phyloP scores from a whole-genome alignment of 2,797 vertebrate species.

The Podargus strigoides region DNA sequence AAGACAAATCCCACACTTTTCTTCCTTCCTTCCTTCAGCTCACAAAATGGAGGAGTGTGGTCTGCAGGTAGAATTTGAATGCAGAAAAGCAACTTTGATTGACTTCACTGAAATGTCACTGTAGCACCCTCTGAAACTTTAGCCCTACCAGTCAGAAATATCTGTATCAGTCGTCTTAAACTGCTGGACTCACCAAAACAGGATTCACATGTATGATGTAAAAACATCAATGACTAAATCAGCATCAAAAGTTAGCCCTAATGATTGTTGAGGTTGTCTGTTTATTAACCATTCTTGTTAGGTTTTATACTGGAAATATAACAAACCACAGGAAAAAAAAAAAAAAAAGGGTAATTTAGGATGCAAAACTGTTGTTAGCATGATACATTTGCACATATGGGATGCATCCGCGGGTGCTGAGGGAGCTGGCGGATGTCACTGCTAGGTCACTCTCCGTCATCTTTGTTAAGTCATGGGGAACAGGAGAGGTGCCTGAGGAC shows the following conservation, averaged over 20 bases:
- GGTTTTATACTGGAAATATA: not conserved
- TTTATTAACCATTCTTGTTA: not conserved
- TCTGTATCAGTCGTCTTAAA: not conserved
- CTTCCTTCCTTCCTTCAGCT: not conserved
- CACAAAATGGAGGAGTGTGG: not conserved
- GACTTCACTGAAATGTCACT: not conserved
- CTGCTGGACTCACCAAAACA: not conserved
- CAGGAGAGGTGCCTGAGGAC: no score
- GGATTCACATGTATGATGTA: not conserved
- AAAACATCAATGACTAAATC: not conserved
- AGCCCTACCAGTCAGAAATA: not conserved
- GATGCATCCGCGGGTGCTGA: no score
- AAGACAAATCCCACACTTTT: not conserved
- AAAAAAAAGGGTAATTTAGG: not conserved
- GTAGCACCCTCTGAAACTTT: not conserved
- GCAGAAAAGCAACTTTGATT: not conserved
- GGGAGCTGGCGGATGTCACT: no score
- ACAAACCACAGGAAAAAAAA: fast-evolving
- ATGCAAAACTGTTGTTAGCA: not conserved
- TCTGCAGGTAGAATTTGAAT: not conserved
- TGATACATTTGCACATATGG: no score
- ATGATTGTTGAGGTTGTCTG: not conserved
- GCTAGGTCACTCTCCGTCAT: not conserved
- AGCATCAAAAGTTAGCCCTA: not conserved
- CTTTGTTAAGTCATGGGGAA: no score